phyloP scores from a whole-genome alignment of 2,797 vertebrate genomes.

The Mormyrus proboscirostris region DNA sequence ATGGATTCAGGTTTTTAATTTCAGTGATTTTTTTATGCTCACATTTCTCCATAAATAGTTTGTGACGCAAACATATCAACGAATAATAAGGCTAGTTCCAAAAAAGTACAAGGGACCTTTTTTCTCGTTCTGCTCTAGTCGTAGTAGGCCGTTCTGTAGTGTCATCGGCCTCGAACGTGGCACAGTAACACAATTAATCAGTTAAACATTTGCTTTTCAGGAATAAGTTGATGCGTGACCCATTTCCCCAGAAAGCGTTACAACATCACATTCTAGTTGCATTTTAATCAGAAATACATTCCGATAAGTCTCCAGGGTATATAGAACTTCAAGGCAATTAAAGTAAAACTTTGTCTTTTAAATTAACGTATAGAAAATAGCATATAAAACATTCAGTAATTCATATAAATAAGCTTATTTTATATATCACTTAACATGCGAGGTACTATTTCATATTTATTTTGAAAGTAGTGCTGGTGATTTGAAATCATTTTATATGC shows the following conservation, averaged over 20 bases:
- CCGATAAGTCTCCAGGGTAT: constrained; percentile 53
- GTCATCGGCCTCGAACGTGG: constrained; percentile 61
- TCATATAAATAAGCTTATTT: constrained; percentile 78
- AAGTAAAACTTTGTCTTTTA: constrained; percentile 70
- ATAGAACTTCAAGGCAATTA: constrained; percentile 56
- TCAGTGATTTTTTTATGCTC: constrained; percentile 68
- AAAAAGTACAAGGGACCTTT: constrained; percentile 60
- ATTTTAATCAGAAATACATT: constrained; percentile 59
- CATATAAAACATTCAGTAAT: constrained; percentile 79
- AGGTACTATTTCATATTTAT: constrained; percentile 69
- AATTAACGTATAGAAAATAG: constrained; percentile 79
- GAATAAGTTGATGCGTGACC: constrained; percentile 67
- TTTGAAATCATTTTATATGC: constrained; percentile 73
- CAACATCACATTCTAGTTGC: constrained; percentile 72
- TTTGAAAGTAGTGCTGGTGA: constrained; percentile 77
- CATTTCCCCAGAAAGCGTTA: constrained; percentile 67
- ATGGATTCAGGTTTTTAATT: constrained; percentile 64
- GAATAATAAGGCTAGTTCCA: constrained; percentile 61
- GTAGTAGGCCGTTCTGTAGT: constrained; percentile 57
- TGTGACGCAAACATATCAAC: constrained; percentile 71
- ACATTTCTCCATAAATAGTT: constrained; percentile 72
- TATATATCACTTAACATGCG: constrained; percentile 67
- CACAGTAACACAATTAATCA: constrained; percentile 74
- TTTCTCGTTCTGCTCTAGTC: constrained; percentile 51
- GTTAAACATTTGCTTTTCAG: constrained; percentile 68